Evolutionary conservation across 2,113 vertebrate species (phyloP), one percentile per base, ranked within the genome.

Genomic region (Haliaeetus leucogaster): DNA sequence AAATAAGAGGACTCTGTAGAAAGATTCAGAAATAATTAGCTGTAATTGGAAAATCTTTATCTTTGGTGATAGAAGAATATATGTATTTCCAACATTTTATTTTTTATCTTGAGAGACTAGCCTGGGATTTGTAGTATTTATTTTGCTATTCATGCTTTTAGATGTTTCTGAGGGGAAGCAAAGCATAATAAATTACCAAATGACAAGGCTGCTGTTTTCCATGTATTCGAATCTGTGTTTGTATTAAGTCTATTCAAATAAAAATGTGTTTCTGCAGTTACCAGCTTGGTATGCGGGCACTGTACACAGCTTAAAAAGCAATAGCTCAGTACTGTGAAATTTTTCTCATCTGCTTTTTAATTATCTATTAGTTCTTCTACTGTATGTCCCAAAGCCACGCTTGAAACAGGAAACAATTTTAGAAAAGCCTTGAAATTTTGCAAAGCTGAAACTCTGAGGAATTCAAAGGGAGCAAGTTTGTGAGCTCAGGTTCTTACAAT

Each of bases 241-340:
- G 10, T 70, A 40, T 90, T 53, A 47, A 72, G 42, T 61, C 53
- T 71, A 11, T 76, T 92, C 71, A 85, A 95, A 80, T 95, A 74
- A 87, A 92, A 86, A 83, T 62, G 45, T 90, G 71, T 90, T 90
- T 78, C 76, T 94, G 29, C 59, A 63, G 23, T 92, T 92, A n/a
- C 38, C 78, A 63, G n/a, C 42, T 83, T 86, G 70, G 27, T 93
- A 43, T 66, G 53, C 73, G 78, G 40, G 62, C 63, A 72, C 32
- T 45, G n/a, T 82, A n/a, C 12, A 21, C 2, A 5, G 19, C 56
- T 79, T 87, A 58, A 78, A 94, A 96, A 86, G 20, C 59, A 85
- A 19, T n/a, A 79, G 10, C 43, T 74, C 30, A 40, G 30, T 88
- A 11, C 66, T 72, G 66, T 76, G 66, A 82, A 89, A 95, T 72